Percentiles rank a stretch among this genome's conserved stretches.
These are phyloP conservation scores for Callocephalon fimbriatum DNA, from an alignment of 2,113 vertebrate species.

Conservation along the genomic window DNA sequence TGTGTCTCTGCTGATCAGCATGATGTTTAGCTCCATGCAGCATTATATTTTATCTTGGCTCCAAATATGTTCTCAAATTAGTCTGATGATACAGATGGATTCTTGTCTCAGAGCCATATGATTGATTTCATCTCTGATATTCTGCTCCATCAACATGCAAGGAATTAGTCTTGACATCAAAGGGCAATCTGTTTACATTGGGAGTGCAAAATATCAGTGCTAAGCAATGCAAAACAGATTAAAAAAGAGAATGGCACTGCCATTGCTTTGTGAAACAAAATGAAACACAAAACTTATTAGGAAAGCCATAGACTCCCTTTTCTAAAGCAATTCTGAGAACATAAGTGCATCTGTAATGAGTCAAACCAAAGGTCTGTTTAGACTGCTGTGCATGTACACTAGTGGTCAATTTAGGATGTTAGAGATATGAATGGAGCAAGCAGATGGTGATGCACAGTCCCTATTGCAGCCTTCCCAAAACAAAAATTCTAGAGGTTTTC, in stretches of 20 bases:
- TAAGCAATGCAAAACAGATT: constrained; percentile 40
- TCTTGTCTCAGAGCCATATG: constrained; percentile 47
- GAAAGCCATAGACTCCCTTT: not conserved
- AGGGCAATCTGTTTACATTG: constrained; percentile 61
- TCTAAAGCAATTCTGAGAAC: constrained; percentile 24
- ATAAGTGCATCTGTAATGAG: not conserved
- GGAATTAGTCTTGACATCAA: constrained; percentile 52
- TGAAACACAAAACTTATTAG: not conserved
- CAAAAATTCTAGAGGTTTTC: not conserved
- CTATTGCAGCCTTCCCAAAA: not conserved
- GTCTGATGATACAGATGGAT: constrained; percentile 40
- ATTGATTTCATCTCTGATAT: constrained; percentile 60
- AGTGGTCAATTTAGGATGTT: not conserved
- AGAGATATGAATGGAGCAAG: not conserved
- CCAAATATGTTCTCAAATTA: constrained; percentile 44
- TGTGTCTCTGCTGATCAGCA: not conserved
- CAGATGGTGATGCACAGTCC: not conserved
- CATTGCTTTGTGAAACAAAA: not conserved
- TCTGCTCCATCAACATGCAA: constrained; percentile 46
- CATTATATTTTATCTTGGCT: constrained; percentile 29
- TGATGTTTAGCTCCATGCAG: not conserved
- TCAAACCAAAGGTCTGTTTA: not conserved
- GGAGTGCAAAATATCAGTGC: not conserved
- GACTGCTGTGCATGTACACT: not conserved
- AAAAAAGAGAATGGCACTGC: not conserved